Conservation (phyloP, 1,140 invertebrate genomes). For the Heliconius hewitsoni region DNA sequence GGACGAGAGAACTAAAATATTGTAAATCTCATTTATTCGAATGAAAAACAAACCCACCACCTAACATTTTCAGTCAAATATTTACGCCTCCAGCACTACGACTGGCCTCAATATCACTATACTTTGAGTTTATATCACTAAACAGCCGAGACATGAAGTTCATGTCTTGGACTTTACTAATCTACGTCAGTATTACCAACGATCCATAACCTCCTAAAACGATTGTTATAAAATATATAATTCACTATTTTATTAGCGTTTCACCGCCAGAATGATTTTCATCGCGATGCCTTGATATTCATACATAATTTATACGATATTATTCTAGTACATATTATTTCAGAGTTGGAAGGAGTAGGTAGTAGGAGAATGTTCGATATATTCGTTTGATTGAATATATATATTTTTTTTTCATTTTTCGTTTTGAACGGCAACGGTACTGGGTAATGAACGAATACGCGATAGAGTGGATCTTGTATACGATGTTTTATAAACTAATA, state of each 20-base stretch:
- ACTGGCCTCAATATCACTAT: too few relatives aligned
- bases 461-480: constrained; percentile 1
- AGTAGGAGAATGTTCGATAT: background rate
- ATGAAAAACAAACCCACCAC: too few relatives aligned
- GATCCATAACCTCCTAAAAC: too few relatives aligned
- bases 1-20: too few relatives aligned
- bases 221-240: constrained; percentile 11
- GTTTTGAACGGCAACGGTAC: constrained; percentile 26
- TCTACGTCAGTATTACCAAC: too few relatives aligned
- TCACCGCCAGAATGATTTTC: constrained; percentile 38
- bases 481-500: background rate
- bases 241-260: constrained; percentile 33
- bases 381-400: constrained; percentile 36
- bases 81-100: too few relatives aligned
- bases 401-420: constrained; percentile 15
- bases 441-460: constrained; percentile 19
- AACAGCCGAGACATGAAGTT: too few relatives aligned
- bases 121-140: too few relatives aligned
- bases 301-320: constrained; percentile 56
- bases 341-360: constrained; percentile 30
- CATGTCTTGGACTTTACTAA: too few relatives aligned
- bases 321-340: constrained; percentile 46
- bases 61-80: too few relatives aligned
- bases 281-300: constrained; percentile 40
- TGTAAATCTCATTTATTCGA: too few relatives aligned